Conservation (phyloP, 2,113 vertebrate species). For the Odobenus rosmarus region DNA sequence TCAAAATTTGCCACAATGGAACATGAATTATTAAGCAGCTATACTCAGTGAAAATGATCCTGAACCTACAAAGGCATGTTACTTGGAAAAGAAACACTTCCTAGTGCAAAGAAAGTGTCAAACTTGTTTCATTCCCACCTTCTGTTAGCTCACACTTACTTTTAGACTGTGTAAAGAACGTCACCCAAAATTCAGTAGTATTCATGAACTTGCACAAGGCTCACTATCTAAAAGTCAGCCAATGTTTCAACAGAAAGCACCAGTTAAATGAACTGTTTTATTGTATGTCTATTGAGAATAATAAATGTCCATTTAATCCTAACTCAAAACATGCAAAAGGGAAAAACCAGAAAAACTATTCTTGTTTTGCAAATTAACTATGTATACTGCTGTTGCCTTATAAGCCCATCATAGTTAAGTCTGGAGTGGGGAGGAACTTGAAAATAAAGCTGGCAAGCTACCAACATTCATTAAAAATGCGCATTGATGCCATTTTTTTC, state of each 20-base stretch:
- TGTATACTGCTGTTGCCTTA: conserved; percentile 51
- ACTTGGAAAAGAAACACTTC: conserved; percentile 12
- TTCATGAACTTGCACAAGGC: conserved; percentile 9
- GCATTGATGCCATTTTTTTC: conserved; percentile 12
- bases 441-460: conserved; percentile 53
- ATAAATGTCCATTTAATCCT: conserved; percentile 42
- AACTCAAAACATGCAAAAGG: conserved; percentile 54
- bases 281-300: conserved; percentile 14
- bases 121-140: conserved; percentile 38
- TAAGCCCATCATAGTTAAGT: conserved; percentile 3
- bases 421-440: not conserved
- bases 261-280: conserved; percentile 49
- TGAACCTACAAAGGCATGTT: conserved; percentile 24
- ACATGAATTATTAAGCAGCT: conserved; percentile 6
- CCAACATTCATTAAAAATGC: conserved; percentile 43
- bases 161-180: conserved; percentile 44
- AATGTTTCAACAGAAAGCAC: conserved; percentile 14
- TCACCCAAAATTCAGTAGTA: conserved; percentile 62
- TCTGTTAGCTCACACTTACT: conserved; percentile 46
- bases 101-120: conserved; percentile 31
- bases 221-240: not conserved
- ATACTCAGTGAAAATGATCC: conserved; percentile 40
- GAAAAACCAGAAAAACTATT: conserved; percentile 49
- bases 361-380: conserved; percentile 48
- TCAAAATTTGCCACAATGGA: conserved; percentile 35